A percentile compares a stretch with the other conserved stretches of the same genome.
Conservation (phyloP, 1,140 invertebrate genomes). For the Mycetomoellerius zeteki region DNA sequence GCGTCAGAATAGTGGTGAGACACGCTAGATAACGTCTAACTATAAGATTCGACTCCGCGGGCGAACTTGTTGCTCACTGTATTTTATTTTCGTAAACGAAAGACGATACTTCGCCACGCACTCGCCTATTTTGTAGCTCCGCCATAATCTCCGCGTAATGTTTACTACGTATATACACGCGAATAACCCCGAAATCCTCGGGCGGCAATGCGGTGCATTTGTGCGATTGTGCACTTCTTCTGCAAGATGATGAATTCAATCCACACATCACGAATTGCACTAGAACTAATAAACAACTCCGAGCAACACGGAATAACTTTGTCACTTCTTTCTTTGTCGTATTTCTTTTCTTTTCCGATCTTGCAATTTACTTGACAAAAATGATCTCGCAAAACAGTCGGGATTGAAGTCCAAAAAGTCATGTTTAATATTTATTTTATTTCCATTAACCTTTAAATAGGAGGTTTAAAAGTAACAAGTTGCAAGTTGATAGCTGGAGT, state of each 20-base stretch:
- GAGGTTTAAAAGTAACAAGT: no score
- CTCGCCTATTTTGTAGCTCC: conserved; percentile 58
- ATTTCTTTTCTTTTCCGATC: background rate
- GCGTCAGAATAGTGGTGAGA: conserved; percentile 47
- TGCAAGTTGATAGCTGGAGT: no score
- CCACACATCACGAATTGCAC: background rate
- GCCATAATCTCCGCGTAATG: conserved; percentile 46
- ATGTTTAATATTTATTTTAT: background rate
- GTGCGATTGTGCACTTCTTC: background rate
- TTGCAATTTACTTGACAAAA: background rate
- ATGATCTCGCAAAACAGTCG: no score
- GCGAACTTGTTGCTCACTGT: conserved; percentile 44
- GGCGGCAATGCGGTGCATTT: no score
- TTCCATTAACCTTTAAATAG: background rate
- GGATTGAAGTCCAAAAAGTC: background rate
- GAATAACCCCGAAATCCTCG: conserved; percentile 3
- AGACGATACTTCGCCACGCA: conserved; percentile 59
- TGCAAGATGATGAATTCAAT: background rate
- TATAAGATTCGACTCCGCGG: conserved; percentile 36
- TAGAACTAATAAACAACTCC: background rate
- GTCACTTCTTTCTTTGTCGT: background rate
- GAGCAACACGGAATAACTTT: background rate
- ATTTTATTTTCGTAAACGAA: conserved; percentile 73
- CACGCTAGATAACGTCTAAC: conserved; percentile 49
- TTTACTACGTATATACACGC: conserved; percentile 32